A percentile compares a stretch with the other conserved stretches of the same genome.
These are phyloP conservation scores for Engraulis encrasicolus DNA, from an alignment of 2,113 vertebrate species.

Conservation along the genomic window DNA sequence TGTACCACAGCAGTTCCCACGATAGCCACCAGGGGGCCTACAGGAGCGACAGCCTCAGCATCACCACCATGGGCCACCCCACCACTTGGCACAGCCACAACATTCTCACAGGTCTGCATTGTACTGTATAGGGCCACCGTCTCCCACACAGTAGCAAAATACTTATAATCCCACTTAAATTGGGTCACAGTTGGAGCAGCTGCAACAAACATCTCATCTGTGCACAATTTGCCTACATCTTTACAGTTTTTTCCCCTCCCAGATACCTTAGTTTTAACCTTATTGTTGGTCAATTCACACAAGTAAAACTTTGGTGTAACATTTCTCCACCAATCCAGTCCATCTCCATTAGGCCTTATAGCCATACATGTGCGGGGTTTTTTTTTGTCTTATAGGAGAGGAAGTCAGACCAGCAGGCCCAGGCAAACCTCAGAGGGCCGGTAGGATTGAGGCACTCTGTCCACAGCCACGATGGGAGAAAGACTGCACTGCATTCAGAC, in stretches of 20 bases:
- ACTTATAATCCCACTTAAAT: not conserved
- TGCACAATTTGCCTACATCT: no score
- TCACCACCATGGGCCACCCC: conserved; percentile 29
- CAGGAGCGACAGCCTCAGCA: rapidly evolving
- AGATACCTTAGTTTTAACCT: no score
- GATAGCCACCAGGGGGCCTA: conserved; percentile 23
- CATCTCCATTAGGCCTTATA: not conserved
- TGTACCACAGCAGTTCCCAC: conserved; percentile 43
- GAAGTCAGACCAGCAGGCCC: not conserved
- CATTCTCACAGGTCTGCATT: conserved; percentile 63
- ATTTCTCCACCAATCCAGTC: no score
- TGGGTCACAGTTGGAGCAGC: no score
- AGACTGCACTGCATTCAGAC: conserved; percentile 37
- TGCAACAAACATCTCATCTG: no score
- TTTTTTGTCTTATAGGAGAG: conserved; percentile 54
- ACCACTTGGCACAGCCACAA: conserved; percentile 59
- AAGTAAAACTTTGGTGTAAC: no score
- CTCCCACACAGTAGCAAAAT: not conserved
- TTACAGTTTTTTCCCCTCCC: no score
- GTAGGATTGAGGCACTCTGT: conserved; percentile 50
- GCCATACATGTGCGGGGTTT: not conserved
- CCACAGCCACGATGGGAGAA: conserved; percentile 43
- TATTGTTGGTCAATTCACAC: no score
- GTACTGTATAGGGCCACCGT: not conserved
- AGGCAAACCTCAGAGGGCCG: conserved; percentile 11